A percentile compares a stretch with the other conserved stretches of the same genome.
Conservation (phyloP, 2,888 invertebrate genomes). For the Spicauda simplicius region DNA sequence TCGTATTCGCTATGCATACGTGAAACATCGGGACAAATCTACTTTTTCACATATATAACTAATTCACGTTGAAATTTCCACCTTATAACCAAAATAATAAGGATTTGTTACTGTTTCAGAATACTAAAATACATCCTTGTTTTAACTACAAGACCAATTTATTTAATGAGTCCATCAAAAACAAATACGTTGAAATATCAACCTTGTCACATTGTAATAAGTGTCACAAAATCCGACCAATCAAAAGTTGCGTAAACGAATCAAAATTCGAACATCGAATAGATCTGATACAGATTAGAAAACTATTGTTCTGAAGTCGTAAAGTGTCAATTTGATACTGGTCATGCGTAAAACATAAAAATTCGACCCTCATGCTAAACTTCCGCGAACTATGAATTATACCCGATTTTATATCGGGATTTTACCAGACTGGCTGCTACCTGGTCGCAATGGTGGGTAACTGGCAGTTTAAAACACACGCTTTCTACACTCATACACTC, state of each 20-base stretch:
- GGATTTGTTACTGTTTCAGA: not conserved
- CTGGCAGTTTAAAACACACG: too few relatives aligned
- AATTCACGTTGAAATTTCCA: not conserved
- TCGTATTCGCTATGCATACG: constrained; percentile 28
- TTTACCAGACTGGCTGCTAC: not conserved
- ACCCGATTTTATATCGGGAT: constrained; percentile 33
- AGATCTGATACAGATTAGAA: constrained; percentile 57
- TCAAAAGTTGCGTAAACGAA: constrained; percentile 32
- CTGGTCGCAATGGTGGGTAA: too few relatives aligned
- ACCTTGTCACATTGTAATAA: not conserved
- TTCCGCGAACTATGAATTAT: constrained; percentile 56
- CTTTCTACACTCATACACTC: too few relatives aligned
- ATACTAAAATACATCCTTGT: not conserved
- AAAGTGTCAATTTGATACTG: constrained; percentile 65
- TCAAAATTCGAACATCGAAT: constrained; percentile 52
- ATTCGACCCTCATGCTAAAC: constrained; percentile 49
- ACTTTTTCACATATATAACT: not conserved
- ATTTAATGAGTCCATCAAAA: constrained; percentile 9
- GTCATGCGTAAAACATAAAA: constrained; percentile 67
- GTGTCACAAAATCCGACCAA: not conserved
- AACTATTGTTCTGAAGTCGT: constrained; percentile 48
- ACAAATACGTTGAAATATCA: constrained; percentile 4
- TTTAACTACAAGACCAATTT: constrained; percentile 15
- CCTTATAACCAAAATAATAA: not conserved
- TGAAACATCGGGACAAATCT: constrained; percentile 19